phyloP scores from a whole-genome alignment of 1,140 invertebrate species.

The Neodiprion virginianus region DNA sequence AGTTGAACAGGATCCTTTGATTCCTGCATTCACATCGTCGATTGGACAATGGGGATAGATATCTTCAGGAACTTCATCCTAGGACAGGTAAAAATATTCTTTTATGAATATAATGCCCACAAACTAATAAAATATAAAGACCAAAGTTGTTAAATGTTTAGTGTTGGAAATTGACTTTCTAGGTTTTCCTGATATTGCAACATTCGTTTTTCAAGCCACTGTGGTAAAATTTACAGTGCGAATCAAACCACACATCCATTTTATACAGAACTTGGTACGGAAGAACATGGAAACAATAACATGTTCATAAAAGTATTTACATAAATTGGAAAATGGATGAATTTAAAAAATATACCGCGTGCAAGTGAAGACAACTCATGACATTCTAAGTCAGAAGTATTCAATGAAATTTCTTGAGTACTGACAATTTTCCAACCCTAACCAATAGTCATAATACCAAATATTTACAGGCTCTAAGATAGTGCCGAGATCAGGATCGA shows the following conservation, averaged over 20 bases:
- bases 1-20: slow-evolving; percentile 74
- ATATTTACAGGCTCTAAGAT: slow-evolving; percentile 62
- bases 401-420: slow-evolving; percentile 8
- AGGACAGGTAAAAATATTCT: neutral
- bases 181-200: no score
- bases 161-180: no score
- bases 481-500: slow-evolving; percentile 64
- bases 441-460: neutral
- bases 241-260: no score
- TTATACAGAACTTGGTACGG: no score
- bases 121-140: neutral
- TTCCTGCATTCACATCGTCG: slow-evolving; percentile 59
- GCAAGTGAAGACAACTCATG: no score
- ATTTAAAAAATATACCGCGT: no score
- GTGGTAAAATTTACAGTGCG: no score
- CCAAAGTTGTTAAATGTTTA: no score
- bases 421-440: neutral
- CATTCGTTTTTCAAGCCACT: no score
- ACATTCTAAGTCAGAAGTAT: neutral
- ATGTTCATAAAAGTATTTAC: no score
- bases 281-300: no score
- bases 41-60: slow-evolving; percentile 70
- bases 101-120: neutral
- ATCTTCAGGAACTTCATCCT: slow-evolving; percentile 64
- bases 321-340: no score